Base-by-base conservation (phyloP, 2,797 vertebrate species). In the Delichon dasypus region DNA sequence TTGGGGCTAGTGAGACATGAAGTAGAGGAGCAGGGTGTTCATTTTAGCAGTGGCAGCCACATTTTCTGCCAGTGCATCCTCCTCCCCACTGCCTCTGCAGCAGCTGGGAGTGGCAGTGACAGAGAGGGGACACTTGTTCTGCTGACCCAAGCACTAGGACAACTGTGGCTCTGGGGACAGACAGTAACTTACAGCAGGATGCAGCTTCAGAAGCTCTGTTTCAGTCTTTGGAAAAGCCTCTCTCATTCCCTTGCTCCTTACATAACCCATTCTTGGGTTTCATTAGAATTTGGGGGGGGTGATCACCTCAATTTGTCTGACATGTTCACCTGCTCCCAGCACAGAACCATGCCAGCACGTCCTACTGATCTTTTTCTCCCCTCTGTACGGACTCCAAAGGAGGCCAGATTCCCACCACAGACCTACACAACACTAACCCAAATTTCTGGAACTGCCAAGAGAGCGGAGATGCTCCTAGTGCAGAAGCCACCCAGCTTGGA, bases 1-100 rank as follows among this genome's bases (percentile, higher is more conserved):
- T 6, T 61, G 62, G 71, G 45, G 32, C 14, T 74, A 6, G 0
- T 8, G 29, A 48, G 51, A 30, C 38, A 18, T 0, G 0, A 57
- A 53, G 29, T 0, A 14, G 34, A 83, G 48, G 47, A 38, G 22
- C 1, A 26, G 45, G 34, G 7, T 2, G 1, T 53, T 64, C 1
- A 17, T 38, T 75, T 32, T 7, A 27, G 50, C 50, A 2, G 4
- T 30, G 47, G 29, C 81, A 84, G 42, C 27, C 1, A 1, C 1
- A 1, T 15, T 48, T 44, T n/a, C 38, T 73, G 36, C 42, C 60
- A 44, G 7, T 3, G 3, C 51, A 25, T 54, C 42, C 21, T 62
- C 40, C 57, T 45, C 36, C 42, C 4, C 1, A 2, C 65, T 50
- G 78, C 57, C 38, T 67, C 54, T 64, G 67, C 25, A 42, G 89